These are phyloP conservation scores for Trematomus loennbergii DNA, from an alignment of 2,113 vertebrate genomes.

Conservation along the genomic window DNA sequence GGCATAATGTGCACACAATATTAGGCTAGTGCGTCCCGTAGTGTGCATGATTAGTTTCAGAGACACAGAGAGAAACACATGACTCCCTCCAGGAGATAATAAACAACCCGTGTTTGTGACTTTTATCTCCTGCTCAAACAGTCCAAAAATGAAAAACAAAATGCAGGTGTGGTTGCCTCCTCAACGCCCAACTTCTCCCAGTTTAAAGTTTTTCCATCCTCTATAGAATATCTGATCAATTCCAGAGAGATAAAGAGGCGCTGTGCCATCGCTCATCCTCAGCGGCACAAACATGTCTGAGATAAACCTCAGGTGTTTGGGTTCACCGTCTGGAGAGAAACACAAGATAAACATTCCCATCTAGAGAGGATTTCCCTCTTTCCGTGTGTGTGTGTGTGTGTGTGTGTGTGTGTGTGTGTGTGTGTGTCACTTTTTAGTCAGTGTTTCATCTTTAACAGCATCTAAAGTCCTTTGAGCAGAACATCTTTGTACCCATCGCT, in stretches of 20 bases:
- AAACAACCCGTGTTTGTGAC: neutral
- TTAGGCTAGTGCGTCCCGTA: no score
- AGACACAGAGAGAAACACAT: no score
- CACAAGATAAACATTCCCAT: conserved; percentile 50
- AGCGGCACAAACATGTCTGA: conserved; percentile 32
- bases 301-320: conserved; percentile 47
- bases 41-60: no score
- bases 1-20: no score
- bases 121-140: neutral
- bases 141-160: no score
- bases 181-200: no score
- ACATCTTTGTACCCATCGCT: no score
- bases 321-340: conserved; percentile 2
- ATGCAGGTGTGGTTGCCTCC: neutral
- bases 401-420: neutral
- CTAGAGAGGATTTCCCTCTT: conserved; percentile 11
- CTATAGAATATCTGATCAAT: no score
- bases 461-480: conserved; percentile 21
- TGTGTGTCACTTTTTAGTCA: conserved; percentile 11
- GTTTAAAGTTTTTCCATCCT: no score
- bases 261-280: conserved; percentile 16
- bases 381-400: neutral
- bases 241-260: neutral
- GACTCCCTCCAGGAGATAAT: no score
- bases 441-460: conserved; percentile 28